Conservation (phyloP, 2,113 vertebrate species). For the Limnothrissa miodon region DNA sequence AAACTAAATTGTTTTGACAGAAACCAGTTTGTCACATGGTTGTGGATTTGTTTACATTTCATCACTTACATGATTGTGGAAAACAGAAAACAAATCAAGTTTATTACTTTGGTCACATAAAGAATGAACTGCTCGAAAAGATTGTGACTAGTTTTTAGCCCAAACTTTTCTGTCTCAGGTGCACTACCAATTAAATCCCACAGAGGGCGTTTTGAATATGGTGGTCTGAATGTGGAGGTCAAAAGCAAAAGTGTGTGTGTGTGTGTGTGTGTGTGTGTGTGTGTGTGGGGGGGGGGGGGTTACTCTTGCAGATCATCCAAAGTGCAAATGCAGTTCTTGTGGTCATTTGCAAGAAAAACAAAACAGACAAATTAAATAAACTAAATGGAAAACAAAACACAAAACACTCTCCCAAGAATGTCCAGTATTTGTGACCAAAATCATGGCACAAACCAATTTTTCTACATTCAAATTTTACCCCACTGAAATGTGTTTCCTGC, state of each 20-base stretch:
- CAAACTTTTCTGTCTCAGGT: no score
- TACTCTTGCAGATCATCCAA: background rate
- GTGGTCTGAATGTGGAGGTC: background rate
- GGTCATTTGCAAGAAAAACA: background rate
- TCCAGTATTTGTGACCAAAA: background rate
- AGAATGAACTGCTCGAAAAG: background rate
- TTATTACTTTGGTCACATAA: constrained; percentile 12
- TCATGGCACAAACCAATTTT: background rate
- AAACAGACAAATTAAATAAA: background rate
- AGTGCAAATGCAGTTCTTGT: constrained; percentile 8
- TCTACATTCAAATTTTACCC: background rate
- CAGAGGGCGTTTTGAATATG: background rate
- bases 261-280: no score
- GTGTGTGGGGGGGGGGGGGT: no score
- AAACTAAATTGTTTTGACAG: background rate
- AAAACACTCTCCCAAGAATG: constrained; percentile 7
- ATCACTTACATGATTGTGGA: background rate
- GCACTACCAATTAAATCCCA: background rate
- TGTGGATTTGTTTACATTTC: background rate
- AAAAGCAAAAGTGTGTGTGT: background rate
- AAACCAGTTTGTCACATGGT: background rate
- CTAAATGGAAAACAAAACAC: no score
- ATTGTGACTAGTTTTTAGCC: background rate
- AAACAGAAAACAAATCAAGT: background rate
- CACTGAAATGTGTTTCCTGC: background rate